Evolutionary conservation across 2,888 invertebrate genomes (phyloP).

Genomic region (Pedicia rivosa): DNA sequence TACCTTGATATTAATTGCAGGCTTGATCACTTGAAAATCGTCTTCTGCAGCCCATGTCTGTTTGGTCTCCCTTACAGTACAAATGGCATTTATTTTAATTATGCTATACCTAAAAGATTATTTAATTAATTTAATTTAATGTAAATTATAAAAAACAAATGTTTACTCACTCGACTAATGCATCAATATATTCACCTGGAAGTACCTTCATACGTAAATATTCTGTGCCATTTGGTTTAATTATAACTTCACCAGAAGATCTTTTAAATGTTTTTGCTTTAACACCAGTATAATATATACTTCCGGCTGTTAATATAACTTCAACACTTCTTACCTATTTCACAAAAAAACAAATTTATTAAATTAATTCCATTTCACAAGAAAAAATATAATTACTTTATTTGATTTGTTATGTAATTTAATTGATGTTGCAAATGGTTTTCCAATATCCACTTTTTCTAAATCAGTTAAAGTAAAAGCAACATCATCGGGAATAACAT

Average conservation of each 20-base stretch:
- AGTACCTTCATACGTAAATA: slow-evolving; percentile 37
- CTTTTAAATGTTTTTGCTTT: slow-evolving; percentile 52
- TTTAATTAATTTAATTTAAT: neutral
- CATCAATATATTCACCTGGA: slow-evolving; percentile 57
- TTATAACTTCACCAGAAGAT: slow-evolving; percentile 44
- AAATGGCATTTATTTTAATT: slow-evolving; percentile 63
- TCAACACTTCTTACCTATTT: slow-evolving; percentile 46
- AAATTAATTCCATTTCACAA: too few species aligned
- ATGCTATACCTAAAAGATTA: slow-evolving; percentile 32
- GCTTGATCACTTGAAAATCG: slow-evolving; percentile 63
- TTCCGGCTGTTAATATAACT: slow-evolving; percentile 46
- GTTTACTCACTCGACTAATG: slow-evolving; percentile 58
- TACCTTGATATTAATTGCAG: slow-evolving; percentile 52
- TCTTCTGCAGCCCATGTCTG: slow-evolving; percentile 74
- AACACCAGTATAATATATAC: slow-evolving; percentile 64
- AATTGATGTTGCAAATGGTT: slow-evolving; percentile 48
- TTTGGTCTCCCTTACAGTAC: slow-evolving; percentile 62
- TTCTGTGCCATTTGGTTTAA: slow-evolving; percentile 46
- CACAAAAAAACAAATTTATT: neutral
- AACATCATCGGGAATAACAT: slow-evolving; percentile 40
- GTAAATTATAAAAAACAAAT: neutral
- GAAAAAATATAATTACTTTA: too few species aligned
- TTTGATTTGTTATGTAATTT: slow-evolving; percentile 44
- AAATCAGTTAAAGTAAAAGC: slow-evolving; percentile 47
- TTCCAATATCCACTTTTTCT: slow-evolving; percentile 51